Base-by-base conservation (phyloP, 92 coral and sea anemone species). In the Epizoanthus stellaris region DNA sequence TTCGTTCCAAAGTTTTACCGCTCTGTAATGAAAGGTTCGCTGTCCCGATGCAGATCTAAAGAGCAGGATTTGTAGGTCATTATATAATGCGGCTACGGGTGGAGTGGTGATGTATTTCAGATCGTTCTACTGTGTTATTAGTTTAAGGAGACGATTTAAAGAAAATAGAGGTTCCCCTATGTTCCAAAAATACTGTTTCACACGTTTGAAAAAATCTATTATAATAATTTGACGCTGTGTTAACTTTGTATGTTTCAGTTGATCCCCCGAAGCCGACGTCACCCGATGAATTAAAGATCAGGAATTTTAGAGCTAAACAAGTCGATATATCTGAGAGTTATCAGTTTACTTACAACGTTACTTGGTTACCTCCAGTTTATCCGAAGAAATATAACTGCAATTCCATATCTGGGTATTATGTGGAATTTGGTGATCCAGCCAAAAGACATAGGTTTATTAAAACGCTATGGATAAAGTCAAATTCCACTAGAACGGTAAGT, bases 341-440 rank as follows among this genome's bases (percentile, higher is more conserved):
- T 59, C 56, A 3, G 25, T 59, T 16, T 57, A 38, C 81, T 13
- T 76, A 76, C 68, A 76, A 59, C 4, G 56, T 76, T 34, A 76
- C 69, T 0, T 76, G 81, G 81, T 36, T 30, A 63, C 57, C 81
- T 30, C 81, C 81, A 16, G 40, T 58, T 17, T 76, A 58, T 63
- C 81, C 81, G 3, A 53, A 59, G 15, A 76, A 76, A 67, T 76
- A 76, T 53, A 76, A 59, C 56, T 76, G 81, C 49, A 59, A 11
- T 16, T 59, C 81, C 53, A 6, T 76, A 2, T 6, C 12, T 9
- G 4, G 16, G 1, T 76, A 76, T 45, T 0, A 0, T 4, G 25
- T 76, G 10, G 11, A 59, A 4, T 59, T 36, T 39, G 81, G 81
- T 59, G 69, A 76, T 60, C 81, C 54, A 57, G 40, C n/a, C 59